These are phyloP conservation scores for Drosophila subsilvestris DNA, from an alignment of 2,888 invertebrate species.

Conservation along the genomic window DNA sequence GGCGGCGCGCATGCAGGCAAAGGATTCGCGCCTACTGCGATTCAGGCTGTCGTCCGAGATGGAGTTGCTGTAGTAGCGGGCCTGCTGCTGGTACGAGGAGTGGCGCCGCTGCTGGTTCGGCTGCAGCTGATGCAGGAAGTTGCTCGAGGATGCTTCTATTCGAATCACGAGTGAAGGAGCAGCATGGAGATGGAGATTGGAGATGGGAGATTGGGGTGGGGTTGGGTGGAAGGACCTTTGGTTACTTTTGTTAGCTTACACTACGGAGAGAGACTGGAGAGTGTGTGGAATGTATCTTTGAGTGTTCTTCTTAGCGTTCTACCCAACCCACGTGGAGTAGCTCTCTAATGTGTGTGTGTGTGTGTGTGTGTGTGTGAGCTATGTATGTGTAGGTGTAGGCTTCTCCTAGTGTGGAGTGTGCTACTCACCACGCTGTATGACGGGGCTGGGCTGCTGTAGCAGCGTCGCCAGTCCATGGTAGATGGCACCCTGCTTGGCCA, in stretches of 20 bases:
- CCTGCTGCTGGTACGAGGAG: conserved; percentile 68
- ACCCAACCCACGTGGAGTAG: conserved; percentile 67
- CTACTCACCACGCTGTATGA: conserved; percentile 89
- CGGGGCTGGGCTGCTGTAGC: conserved; percentile 95
- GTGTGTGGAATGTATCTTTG: conserved; percentile 30
- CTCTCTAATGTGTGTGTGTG: conserved; percentile 46
- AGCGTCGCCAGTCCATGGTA: conserved; percentile 97
- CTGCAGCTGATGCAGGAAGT: conserved; percentile 51
- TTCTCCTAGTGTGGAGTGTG: conserved; percentile 5
- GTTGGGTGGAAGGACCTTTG: conserved; percentile 39
- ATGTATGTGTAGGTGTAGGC: conserved; percentile 15
- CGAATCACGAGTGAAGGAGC: conserved; percentile 71
- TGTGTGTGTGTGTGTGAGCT: conserved; percentile 15
- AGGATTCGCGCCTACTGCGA: conserved; percentile 79
- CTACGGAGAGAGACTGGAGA: conserved; percentile 36
- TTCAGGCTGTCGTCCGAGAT: conserved; percentile 83
- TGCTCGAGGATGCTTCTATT: conserved; percentile 38
- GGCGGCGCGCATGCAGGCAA: conserved; percentile 69
- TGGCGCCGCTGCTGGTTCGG: conserved; percentile 71
- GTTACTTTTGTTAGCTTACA: conserved; percentile 68
- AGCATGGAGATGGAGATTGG: conserved; percentile 32
- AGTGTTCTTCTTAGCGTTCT: conserved; percentile 58
- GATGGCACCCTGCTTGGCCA: conserved; percentile 98
- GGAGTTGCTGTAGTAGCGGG: conserved; percentile 75
- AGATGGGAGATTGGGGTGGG: conserved; percentile 8